These are phyloP conservation scores for Capreolus pygargus DNA, from an alignment of 2,113 vertebrate species.

Conservation along the genomic window DNA sequence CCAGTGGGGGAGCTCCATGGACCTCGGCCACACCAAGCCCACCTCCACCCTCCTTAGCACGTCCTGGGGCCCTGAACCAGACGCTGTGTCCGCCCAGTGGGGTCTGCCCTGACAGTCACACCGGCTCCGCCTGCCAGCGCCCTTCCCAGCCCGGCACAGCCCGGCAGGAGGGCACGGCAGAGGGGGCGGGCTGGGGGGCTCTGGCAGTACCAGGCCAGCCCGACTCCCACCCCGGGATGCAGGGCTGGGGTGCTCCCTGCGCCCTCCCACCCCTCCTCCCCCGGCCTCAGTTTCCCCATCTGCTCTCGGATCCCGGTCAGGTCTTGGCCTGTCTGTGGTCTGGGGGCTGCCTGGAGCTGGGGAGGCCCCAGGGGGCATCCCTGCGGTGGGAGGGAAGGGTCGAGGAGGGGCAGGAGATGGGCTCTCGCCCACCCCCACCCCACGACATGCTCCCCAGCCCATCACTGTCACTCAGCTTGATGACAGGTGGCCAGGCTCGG, in stretches of 20 bases:
- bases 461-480: fast-evolving
- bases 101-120: fast-evolving
- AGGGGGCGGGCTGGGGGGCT: not conserved
- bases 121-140: fast-evolving
- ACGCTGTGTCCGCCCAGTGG: not conserved
- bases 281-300: not conserved
- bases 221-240: fast-evolving
- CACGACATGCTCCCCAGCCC: fast-evolving
- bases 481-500: not conserved
- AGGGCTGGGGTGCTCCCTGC: not conserved
- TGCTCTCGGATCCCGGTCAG: not conserved
- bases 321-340: not conserved
- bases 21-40: not conserved
- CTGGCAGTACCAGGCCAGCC: not conserved
- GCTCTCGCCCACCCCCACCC: fast-evolving
- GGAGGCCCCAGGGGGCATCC: not conserved
- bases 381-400: fast-evolving
- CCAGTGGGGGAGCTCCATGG: not conserved
- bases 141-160: not conserved
- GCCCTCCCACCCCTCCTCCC: not conserved
- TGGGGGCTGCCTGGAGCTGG: not conserved
- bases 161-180: fast-evolving
- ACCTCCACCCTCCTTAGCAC: fast-evolving
- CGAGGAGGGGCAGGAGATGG: fast-evolving
- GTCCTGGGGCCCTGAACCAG: not conserved